These are phyloP conservation scores for Muscicapa striata DNA, from an alignment of 2,797 vertebrate genomes.

Conservation along the genomic window DNA sequence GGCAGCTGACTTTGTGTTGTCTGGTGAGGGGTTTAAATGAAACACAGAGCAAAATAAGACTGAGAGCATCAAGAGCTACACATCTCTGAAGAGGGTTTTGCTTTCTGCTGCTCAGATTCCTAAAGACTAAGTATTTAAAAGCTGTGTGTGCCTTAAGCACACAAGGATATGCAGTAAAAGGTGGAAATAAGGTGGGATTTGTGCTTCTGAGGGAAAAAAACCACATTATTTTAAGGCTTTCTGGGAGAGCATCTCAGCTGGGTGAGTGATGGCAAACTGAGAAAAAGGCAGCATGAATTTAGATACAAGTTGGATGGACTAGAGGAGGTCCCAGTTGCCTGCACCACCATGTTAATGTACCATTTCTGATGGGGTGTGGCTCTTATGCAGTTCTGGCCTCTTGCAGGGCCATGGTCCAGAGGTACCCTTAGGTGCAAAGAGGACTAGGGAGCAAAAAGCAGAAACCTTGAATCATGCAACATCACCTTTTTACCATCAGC, in stretches of 20 bases:
- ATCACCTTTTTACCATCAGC: neutral
- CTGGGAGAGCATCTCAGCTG: neutral
- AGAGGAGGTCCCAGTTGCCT: neutral
- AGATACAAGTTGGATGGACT: neutral
- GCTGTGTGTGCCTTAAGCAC: neutral
- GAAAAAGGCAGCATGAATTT: neutral
- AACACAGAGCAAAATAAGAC: neutral
- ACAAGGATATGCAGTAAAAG: neutral
- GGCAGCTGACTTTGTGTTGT: neutral
- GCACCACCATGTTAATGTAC: accelerated
- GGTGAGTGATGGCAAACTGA: neutral
- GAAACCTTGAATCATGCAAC: neutral
- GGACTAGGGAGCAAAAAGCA: neutral
- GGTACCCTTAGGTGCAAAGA: neutral
- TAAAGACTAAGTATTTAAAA: neutral
- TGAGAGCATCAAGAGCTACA: neutral
- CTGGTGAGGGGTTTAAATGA: neutral
- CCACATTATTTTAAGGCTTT: neutral
- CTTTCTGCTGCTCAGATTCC: neutral
- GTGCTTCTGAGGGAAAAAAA: neutral
- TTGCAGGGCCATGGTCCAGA: neutral
- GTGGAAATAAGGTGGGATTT: neutral
- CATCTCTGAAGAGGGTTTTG: neutral
- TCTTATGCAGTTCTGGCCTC: neutral
- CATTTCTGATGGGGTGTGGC: neutral